These are phyloP conservation scores for Proales similis DNA, from an alignment of 1,140 invertebrate species.

Conservation along the genomic window DNA sequence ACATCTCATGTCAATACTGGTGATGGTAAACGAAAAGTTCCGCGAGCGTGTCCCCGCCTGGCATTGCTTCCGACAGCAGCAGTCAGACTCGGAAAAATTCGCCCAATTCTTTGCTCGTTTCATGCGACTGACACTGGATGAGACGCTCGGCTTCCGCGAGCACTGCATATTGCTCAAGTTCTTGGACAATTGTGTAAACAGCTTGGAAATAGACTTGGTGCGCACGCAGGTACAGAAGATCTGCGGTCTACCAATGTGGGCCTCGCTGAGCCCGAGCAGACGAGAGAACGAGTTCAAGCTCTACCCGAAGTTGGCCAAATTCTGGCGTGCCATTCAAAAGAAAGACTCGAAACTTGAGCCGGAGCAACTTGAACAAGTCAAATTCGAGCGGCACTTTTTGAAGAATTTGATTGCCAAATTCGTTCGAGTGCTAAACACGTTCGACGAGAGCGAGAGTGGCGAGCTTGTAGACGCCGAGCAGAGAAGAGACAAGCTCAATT, in stretches of 20 bases:
- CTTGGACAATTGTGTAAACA: conserved; percentile 91
- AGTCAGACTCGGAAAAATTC: conserved; percentile 72
- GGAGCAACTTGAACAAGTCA: conserved; percentile 63
- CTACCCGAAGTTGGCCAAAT: conserved; percentile 81
- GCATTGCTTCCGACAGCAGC: conserved; percentile 67
- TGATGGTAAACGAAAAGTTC: conserved; percentile 97
- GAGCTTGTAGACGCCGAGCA: conserved; percentile 52
- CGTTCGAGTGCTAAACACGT: conserved; percentile 61
- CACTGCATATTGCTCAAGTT: conserved; percentile 80
- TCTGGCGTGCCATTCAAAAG: conserved; percentile 80
- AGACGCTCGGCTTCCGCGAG: conserved; percentile 63
- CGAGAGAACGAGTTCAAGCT: conserved; percentile 75
- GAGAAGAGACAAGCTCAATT: conserved; percentile 62
- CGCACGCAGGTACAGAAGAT: conserved; percentile 81
- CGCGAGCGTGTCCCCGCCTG: conserved; percentile 91
- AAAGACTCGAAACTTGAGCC: conserved; percentile 65
- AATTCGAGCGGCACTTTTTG: conserved; percentile 81
- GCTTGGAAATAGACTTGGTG: conserved; percentile 84
- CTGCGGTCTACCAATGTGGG: conserved; percentile 88
- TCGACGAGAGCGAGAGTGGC: neutral
- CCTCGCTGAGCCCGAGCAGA: conserved; percentile 60
- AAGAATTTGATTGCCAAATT: conserved; percentile 83
- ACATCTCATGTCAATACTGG: conserved; percentile 87
- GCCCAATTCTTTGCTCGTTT: conserved; percentile 77
- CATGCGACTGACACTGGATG: conserved; percentile 63